Percentiles rank a stretch among this genome's conserved stretches.
These are phyloP conservation scores for Carapus acus DNA, from an alignment of 2,797 vertebrate genomes.

Conservation along the genomic window DNA sequence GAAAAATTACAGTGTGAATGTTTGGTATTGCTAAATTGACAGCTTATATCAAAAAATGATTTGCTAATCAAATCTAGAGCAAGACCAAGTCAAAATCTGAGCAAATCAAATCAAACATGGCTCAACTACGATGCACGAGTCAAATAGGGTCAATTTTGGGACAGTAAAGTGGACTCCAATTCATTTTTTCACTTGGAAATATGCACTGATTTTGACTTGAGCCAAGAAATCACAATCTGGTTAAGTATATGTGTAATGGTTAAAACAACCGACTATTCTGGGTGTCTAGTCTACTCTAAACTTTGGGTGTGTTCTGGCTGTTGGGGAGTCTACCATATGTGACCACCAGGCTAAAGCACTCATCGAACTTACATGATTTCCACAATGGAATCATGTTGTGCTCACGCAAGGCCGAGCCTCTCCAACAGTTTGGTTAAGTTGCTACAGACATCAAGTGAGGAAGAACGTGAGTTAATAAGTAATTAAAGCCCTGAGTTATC, in stretches of 20 bases:
- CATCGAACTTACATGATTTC: constrained; percentile 63
- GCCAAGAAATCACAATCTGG: not conserved
- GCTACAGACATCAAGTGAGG: constrained; percentile 57
- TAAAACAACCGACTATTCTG: constrained; percentile 10
- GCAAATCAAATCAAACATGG: not conserved
- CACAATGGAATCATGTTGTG: constrained; percentile 59
- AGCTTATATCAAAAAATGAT: not conserved
- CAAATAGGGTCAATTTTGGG: not conserved
- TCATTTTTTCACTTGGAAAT: too few relatives aligned
- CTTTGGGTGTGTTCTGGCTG: not conserved
- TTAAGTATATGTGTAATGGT: constrained; percentile 4
- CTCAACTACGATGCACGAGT: not conserved
- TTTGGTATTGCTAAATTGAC: not conserved
- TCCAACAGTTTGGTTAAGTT: constrained; percentile 47
- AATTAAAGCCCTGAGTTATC: constrained; percentile 12
- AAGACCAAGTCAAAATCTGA: not conserved
- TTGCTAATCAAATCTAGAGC: not conserved
- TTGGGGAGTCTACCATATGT: constrained; percentile 15
- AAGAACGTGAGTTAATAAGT: constrained; percentile 58
- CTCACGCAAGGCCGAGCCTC: constrained; percentile 65
- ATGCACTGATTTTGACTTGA: not conserved
- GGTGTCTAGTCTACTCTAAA: constrained; percentile 42
- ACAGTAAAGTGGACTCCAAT: accelerated
- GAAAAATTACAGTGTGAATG: not conserved
- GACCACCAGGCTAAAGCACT: constrained; percentile 34